Evolutionary conservation across 2,888 invertebrate genomes (phyloP).

Genomic region (Coenonympha glycerion): DNA sequence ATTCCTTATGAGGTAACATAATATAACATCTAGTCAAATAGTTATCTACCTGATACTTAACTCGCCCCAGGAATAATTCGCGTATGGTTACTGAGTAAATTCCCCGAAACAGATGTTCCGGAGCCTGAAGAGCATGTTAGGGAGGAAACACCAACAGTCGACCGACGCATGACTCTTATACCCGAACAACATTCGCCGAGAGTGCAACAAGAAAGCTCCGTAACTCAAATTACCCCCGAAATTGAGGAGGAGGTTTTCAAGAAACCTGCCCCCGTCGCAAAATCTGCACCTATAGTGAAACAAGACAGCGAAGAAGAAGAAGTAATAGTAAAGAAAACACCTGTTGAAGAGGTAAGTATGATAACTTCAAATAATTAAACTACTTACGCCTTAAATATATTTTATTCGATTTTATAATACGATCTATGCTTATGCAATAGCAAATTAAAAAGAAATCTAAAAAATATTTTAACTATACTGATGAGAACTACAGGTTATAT

Average conservation of each 20-base stretch:
- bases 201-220: constrained; percentile 35
- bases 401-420: no score
- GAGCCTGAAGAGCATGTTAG: constrained; percentile 44
- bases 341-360: constrained; percentile 29
- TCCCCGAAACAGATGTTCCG: constrained; percentile 48
- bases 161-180: constrained; percentile 65
- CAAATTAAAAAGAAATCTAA: no score
- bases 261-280: constrained; percentile 20
- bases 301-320: constrained; percentile 46
- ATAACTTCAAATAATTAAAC: not conserved
- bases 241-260: constrained; percentile 23
- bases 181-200: constrained; percentile 42
- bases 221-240: constrained; percentile 19
- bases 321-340: constrained; percentile 26
- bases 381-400: not conserved
- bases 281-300: constrained; percentile 36
- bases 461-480: no score
- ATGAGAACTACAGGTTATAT: no score
- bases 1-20: no score
- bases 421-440: no score
- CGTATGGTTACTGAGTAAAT: constrained; percentile 25
- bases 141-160: constrained; percentile 53
- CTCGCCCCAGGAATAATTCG: no score
- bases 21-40: no score
- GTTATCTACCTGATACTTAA: no score